Evolutionary conservation across 2,113 vertebrate genomes (phyloP), one percentile per base, ranked within the genome.

Genomic region (Calidris pygmaea): DNA sequence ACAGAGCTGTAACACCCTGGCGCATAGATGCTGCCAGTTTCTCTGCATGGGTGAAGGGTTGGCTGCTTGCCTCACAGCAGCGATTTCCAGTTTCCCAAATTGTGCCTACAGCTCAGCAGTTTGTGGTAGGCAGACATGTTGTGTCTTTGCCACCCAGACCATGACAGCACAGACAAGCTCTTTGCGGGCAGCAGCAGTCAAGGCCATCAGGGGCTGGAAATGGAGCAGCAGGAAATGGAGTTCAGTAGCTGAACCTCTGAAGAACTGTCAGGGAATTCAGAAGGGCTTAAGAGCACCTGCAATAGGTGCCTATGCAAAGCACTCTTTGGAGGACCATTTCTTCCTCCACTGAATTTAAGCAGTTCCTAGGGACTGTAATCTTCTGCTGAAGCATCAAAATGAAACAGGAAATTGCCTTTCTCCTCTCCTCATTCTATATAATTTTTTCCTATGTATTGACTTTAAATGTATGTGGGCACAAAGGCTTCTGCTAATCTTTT

Each of bases 401-500:
- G 2, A 63, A 63, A 53, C 0, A 0, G 12, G 37, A 90, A 58
- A 45, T 56, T 1, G 1, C 12, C 6, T 85, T 76, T 84, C 22
- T 68, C 3, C 18, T 34, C 10, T 71, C 6, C 20, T 58, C 19
- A 32, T 58, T 83, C 32, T 72, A 9, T 55, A 83, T 37, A 83
- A 67, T 70, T 10, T 62, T 35, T 68, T 92, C 34, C 13, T 39
- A 7, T 9, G 7, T 24, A 6, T 26, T 89, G 18, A 29, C 5
- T 70, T 72, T 23, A 20, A 73, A 41, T 19, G 5, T 74, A 52
- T 62, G 15, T 53, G 16, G 10, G 18, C n/a, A 71, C 27, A 66
- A 87, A 77, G 3, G 4, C 7, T 52, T 80, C 24, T 63, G 32
- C 14, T 88, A 62, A 72, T 90, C 50, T 56, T 4, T 78, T 73